These are phyloP conservation scores for Cercopithecus mona DNA, from an alignment of 2,113 vertebrate genomes.

Conservation along the genomic window DNA sequence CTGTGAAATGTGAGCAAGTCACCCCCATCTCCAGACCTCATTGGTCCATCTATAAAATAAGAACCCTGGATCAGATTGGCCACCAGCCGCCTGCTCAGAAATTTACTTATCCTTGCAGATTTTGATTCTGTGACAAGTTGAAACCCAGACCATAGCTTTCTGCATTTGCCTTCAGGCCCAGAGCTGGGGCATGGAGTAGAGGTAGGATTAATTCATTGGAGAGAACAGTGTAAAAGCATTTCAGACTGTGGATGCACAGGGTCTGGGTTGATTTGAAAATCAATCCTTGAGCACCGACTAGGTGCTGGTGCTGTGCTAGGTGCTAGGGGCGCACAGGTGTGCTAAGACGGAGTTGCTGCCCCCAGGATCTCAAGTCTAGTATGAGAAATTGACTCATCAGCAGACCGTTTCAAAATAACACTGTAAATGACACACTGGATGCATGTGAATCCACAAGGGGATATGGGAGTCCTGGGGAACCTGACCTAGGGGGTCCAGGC, in stretches of 20 bases:
- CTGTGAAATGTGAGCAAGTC: neutral
- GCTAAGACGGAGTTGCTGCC: neutral
- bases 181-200: neutral
- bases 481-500: neutral
- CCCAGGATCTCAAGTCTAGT: neutral
- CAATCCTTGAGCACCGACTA: neutral
- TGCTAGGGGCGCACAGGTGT: neutral
- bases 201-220: neutral
- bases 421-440: neutral
- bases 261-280: neutral
- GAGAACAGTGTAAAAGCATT: neutral
- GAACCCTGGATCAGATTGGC: neutral
- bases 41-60: neutral
- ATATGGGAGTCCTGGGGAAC: rapidly evolving
- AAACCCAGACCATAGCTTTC: neutral
- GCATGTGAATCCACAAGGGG: neutral
- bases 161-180: neutral
- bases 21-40: neutral
- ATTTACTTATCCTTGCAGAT: neutral
- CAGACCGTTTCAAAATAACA: neutral
- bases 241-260: neutral
- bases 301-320: neutral
- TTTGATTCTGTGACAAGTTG: neutral
- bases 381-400: neutral
- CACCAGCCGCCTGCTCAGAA: no score